phyloP scores from a whole-genome alignment of 1,140 invertebrate species.

The Ostrea edulis region DNA sequence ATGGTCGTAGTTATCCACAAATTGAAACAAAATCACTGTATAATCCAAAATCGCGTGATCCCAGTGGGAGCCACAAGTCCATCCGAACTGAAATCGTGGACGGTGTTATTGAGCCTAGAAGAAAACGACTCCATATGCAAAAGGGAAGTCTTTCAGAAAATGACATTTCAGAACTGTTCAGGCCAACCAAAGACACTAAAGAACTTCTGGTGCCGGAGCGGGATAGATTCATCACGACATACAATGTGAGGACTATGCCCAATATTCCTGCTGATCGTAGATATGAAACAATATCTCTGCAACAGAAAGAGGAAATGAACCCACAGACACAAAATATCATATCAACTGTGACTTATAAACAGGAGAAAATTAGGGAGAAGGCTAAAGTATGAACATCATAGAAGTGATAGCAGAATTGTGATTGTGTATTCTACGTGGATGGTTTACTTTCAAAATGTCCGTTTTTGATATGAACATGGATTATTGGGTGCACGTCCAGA shows the following conservation, averaged over 20 bases:
- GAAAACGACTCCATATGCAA: constrained; percentile 7
- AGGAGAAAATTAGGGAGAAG: constrained; percentile 46
- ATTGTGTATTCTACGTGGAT: not conserved
- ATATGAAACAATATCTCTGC: constrained; percentile 43
- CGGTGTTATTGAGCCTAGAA: constrained; percentile 16
- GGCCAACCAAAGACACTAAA: not conserved
- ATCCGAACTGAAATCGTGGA: constrained; percentile 48
- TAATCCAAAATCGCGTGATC: constrained; percentile 17
- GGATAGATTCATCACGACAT: not conserved
- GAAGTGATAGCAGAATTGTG: not conserved
- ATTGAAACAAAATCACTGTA: constrained; percentile 1
- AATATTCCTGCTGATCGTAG: constrained; percentile 32
- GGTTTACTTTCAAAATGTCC: not conserved
- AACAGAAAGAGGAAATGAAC: constrained; percentile 47
- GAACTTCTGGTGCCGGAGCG: not conserved
- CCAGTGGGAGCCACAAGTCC: constrained; percentile 33
- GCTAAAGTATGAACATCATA: not conserved
- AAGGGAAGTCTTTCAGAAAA: constrained; percentile 40
- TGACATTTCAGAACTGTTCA: constrained; percentile 24
- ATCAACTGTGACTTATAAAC: constrained; percentile 48
- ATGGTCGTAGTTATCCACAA: not conserved
- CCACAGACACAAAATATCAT: constrained; percentile 43
- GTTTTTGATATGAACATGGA: not conserved
- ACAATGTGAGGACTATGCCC: constrained; percentile 24
- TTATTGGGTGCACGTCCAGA: not conserved